Base-by-base conservation (phyloP, 1,140 invertebrate genomes). In the Scaptomyza graminum region DNA sequence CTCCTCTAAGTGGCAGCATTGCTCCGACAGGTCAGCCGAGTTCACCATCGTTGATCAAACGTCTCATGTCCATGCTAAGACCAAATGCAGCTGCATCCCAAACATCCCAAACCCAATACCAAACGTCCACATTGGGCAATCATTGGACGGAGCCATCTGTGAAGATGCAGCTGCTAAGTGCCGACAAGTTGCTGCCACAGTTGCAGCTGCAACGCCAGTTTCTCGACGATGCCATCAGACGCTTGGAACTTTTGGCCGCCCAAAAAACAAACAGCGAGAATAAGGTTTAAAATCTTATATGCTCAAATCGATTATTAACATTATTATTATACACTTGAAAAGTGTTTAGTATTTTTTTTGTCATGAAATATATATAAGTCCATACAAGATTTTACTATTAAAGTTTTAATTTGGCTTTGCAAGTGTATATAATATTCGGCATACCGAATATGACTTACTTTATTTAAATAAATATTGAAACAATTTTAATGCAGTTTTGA, bases 201-300 rank as follows among this genome's bases (percentile, higher is more conserved):
- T 18, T 87, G 22, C 62, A 88, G 65, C 62, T 73, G 47, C 83
- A 87, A 34, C 83, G 83, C 0, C 41, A 69, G 8, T 87, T 74
- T n/a, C 61, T 87, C 18, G 76, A 87, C 47, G 64, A 88, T 31
- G 73, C 76, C 73, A 87, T 87, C 34, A 76, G 56, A 0, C 67
- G 84, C 6, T 34, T 87, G 41, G 83, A 87, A 46, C 67, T 50
- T 0, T 41, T 87, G 50, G 47, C 78, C 5, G 15, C n/a, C 39
- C n/a, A n/a, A n/a, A 76, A 66, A 13, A 12, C 37, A 8, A 62
- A 65, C 25, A 37, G 22, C 41, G 15, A 61, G n/a, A 68, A 62
- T 8, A 63, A 49, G 16, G 3, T 25, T 11, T 59, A 56, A 51
- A 6, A 41, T n/a, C 8, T n/a, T 2, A 12, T 12, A 3, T 8